Base-by-base conservation (phyloP, 1,140 invertebrate genomes). In the Hypsibius dujardini region DNA sequence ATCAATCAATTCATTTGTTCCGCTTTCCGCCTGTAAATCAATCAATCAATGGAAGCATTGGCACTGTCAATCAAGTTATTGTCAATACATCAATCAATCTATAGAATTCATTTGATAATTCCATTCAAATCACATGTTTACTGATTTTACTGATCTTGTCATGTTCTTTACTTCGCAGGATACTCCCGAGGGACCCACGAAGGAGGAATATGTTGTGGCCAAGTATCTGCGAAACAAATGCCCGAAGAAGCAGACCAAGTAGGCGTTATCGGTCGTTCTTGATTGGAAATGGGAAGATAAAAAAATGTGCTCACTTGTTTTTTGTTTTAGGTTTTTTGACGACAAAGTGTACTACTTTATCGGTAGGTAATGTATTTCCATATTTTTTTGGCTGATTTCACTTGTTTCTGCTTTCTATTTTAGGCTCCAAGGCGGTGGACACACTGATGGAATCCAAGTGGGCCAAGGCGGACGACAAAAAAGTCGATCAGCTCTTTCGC, bases 261-360 rank as follows among this genome's bases (percentile, higher is more conserved):
- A 28, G 28, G 28, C 28, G 28, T 28, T 28, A 28, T 28, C 28
- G 28, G 28, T 0, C 28, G 28, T 28, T 28, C 28, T 28, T 28
- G 28, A 28, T 28, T 28, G 28, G 28, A 28, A 28, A 28, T 28
- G 28, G 28, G 28, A 28, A 28, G 28, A 28, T 28, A 28, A 28
- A 28, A 28, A 28, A 28, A 28, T 28, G 28, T 28, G 28, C 28
- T 28, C 28, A 28, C 28, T 28, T 28, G 28, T 28, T 28, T 28
- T 28, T 28, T 28, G 28, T 28, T 28, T 28, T 28, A 96, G 92
- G 80, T 93, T 96, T 77, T 83, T 92, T 62, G 90, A 90, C 76
- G 93, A 97, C 79, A 89, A 92, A 81, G 94, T 98, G 0, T 89
- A 95, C 79, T 95, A 96, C 81, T 98, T 98, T 75, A 91, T 90